Evolutionary conservation across 1,140 invertebrate genomes (phyloP).

Genomic region (Pachypsylla venusta): DNA sequence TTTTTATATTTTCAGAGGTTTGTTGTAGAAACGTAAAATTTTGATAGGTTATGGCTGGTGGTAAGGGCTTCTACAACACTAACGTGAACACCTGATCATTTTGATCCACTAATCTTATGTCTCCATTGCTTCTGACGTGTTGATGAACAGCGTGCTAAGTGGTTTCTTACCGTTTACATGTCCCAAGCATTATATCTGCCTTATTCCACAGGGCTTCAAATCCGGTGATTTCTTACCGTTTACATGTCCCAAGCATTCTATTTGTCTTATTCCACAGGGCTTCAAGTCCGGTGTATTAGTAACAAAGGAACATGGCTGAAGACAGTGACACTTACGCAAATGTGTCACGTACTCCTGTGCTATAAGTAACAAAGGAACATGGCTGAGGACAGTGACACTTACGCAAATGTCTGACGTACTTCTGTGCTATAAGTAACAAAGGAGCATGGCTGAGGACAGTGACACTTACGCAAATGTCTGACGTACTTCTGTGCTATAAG

Average conservation of each 20-base stretch:
- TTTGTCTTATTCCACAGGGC: conserved; percentile 17
- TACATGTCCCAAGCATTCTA: conserved; percentile 10
- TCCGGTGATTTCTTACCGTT: conserved; percentile 16
- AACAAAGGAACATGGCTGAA: too few species aligned
- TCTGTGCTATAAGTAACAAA: conserved; percentile 17
- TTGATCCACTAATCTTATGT: too few species aligned
- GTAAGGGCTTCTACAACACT: too few species aligned
- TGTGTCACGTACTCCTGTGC: conserved; percentile 12
- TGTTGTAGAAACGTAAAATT: too few species aligned
- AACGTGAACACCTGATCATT: too few species aligned
- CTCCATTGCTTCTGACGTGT: too few species aligned
- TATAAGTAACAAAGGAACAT: conserved; percentile 17
- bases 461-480: conserved; percentile 15
- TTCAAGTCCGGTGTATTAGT: too few species aligned
- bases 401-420: conserved; percentile 11
- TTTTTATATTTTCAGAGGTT: too few species aligned
- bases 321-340: conserved; percentile 15
- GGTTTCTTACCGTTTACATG: conserved; percentile 14
- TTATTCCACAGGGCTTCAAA: conserved; percentile 13
- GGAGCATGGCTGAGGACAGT: conserved; percentile 17
- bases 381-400: conserved; percentile 15
- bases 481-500: conserved; percentile 16
- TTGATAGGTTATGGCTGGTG: too few species aligned
- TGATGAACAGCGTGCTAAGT: too few species aligned
- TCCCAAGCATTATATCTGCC: conserved; percentile 15